Evolutionary conservation across 1,140 invertebrate genomes (phyloP).

Genomic region (Drosophila asahinai): DNA sequence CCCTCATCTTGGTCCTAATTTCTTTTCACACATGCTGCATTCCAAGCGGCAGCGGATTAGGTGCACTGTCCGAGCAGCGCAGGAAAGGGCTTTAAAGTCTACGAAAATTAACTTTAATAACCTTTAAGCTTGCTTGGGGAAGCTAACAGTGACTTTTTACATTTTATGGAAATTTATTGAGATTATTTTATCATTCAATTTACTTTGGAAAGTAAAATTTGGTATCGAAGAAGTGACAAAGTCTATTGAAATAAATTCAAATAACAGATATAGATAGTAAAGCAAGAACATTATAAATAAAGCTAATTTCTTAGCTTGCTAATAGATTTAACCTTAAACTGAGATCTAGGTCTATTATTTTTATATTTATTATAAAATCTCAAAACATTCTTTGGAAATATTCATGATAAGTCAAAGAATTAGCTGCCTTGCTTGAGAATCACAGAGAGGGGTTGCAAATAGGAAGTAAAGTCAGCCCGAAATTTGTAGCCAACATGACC

Average conservation of each 20-base stretch:
- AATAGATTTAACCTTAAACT: no score
- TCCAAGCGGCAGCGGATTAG: slow-evolving; percentile 6
- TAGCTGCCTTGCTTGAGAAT: background rate
- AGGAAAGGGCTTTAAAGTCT: background rate
- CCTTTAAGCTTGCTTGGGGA: no score
- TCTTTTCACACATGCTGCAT: slow-evolving; percentile 20
- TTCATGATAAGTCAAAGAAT: no score
- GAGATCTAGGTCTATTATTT: background rate
- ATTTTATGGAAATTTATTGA: background rate
- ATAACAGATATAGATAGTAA: no score
- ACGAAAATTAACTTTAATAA: no score
- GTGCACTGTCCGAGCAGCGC: background rate
- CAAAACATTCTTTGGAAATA: background rate
- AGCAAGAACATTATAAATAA: no score
- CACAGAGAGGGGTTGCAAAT: background rate
- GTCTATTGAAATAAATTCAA: no score
- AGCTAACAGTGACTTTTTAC: background rate
- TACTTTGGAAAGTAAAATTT: no score
- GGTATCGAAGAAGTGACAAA: no score
- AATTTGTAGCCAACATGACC: slow-evolving; percentile 8
- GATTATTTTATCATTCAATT: no score
- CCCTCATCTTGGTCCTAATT: slow-evolving; percentile 25
- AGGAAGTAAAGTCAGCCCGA: background rate
- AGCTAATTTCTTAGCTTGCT: no score
- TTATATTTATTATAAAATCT: no score